phyloP scores from a whole-genome alignment of 2,113 vertebrate genomes.

The Eurystomus gularis region DNA sequence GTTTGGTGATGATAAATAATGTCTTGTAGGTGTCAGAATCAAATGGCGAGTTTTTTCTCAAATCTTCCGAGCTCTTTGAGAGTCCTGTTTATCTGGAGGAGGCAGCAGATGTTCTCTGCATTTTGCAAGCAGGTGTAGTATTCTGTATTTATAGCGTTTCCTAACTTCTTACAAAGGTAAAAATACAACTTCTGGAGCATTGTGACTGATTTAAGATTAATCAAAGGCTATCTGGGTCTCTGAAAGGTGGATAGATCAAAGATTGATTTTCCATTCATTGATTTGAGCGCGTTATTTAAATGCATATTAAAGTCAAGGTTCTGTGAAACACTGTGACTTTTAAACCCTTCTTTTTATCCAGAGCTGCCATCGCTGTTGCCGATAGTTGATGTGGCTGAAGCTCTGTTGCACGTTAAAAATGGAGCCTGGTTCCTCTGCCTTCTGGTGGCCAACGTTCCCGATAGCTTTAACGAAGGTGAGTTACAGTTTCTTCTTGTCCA shows the following conservation, averaged over 20 bases:
- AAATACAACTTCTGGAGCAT: neutral
- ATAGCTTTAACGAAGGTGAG: constrained; percentile 97
- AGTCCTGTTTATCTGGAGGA: constrained; percentile 96
- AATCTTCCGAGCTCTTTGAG: constrained; percentile 96
- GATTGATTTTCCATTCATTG: neutral
- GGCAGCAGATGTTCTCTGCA: constrained; percentile 97
- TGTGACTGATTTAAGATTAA: neutral
- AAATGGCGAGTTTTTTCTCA: constrained; percentile 93
- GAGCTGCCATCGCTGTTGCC: constrained; percentile 93
- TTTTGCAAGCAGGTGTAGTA: constrained; percentile 93
- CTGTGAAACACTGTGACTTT: neutral
- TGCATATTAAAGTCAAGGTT: accelerated
- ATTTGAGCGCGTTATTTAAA: neutral
- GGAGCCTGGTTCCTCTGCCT: constrained; percentile 98
- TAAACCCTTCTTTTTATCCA: constrained; percentile 32
- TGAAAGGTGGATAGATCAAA: neutral
- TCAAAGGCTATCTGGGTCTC: neutral
- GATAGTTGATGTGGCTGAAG: constrained; percentile 93
- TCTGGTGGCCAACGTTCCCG: constrained; percentile 95
- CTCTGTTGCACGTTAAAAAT: constrained; percentile 91
- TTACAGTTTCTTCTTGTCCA: neutral
- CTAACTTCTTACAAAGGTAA: accelerated
- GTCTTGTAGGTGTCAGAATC: constrained; percentile 85
- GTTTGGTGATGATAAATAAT: neutral
- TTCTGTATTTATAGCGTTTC: neutral